phyloP scores from a whole-genome alignment of 2,888 invertebrate genomes.

The Tenodera sinensis region DNA sequence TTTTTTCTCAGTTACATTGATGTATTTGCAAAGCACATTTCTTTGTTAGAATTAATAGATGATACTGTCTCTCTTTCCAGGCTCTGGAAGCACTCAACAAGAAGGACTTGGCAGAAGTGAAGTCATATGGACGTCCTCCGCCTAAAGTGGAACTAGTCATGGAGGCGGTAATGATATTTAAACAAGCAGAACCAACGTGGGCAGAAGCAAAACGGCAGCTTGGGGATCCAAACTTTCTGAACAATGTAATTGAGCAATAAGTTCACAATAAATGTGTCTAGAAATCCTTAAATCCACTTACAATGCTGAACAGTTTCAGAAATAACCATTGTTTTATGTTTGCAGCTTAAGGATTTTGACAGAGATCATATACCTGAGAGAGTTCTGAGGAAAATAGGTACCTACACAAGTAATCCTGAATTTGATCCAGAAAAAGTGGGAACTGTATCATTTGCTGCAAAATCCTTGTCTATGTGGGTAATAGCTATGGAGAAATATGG shows the following conservation, averaged over 20 bases:
- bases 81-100: constrained; percentile 79
- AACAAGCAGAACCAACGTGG: constrained; percentile 78
- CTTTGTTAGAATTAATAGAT: background rate
- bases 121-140: constrained; percentile 84
- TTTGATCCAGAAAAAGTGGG: constrained; percentile 87
- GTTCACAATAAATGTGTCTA: too few species aligned
- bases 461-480: constrained; percentile 87
- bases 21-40: background rate
- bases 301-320: background rate
- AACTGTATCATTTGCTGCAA: constrained; percentile 77
- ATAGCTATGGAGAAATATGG: constrained; percentile 89
- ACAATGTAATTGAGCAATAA: too few species aligned
- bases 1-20: too few species aligned
- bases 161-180: constrained; percentile 84
- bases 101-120: constrained; percentile 85
- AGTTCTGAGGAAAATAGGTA: constrained; percentile 73
- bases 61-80: constrained; percentile 36
- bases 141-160: constrained; percentile 83
- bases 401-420: constrained; percentile 76
- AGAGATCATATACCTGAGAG: constrained; percentile 83
- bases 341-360: constrained; percentile 74
- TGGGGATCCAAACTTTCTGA: constrained; percentile 61
- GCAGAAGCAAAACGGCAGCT: constrained; percentile 81
- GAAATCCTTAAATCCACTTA: too few species aligned
- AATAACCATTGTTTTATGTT: constrained; percentile 25